phyloP scores from a whole-genome alignment of 2,888 invertebrate species.

The Drosophila atroscutellata region DNA sequence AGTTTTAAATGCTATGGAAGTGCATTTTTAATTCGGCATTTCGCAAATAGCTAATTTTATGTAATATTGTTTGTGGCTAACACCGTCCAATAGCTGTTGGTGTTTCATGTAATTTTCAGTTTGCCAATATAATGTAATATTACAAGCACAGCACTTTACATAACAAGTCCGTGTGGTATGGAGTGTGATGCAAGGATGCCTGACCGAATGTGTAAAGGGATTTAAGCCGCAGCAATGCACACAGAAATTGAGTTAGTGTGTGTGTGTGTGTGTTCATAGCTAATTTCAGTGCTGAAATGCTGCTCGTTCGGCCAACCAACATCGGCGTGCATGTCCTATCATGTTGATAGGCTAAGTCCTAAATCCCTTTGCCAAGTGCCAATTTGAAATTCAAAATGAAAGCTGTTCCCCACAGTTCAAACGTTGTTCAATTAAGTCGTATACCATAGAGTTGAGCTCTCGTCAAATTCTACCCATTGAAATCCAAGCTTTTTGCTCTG shows the following conservation, averaged over 20 bases:
- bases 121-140: constrained; percentile 43
- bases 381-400: constrained; percentile 21
- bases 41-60: neutral
- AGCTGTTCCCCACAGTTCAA: constrained; percentile 6
- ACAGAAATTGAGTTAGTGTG: constrained; percentile 26
- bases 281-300: constrained; percentile 50
- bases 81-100: constrained; percentile 17
- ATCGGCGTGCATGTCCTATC: constrained; percentile 34
- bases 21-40: neutral
- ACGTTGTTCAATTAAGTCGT: neutral
- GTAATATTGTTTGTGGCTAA: neutral
- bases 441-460: neutral
- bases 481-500: neutral
- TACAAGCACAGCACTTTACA: constrained; percentile 30
- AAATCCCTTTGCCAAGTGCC: constrained; percentile 24
- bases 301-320: constrained; percentile 21
- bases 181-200: constrained; percentile 2
- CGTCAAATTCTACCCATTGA: neutral
- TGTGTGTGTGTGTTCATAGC: constrained; percentile 39
- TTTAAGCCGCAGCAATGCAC: constrained; percentile 44
- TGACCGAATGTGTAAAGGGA: constrained; percentile 11
- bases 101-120: constrained; percentile 51
- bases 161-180: neutral
- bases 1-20: too few species aligned
- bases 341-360: constrained; percentile 11